Conservation (phyloP, 30 jellyfish, hydroid and myxozoan genomes). For the Hydractinia symbiolongicarpus region DNA sequence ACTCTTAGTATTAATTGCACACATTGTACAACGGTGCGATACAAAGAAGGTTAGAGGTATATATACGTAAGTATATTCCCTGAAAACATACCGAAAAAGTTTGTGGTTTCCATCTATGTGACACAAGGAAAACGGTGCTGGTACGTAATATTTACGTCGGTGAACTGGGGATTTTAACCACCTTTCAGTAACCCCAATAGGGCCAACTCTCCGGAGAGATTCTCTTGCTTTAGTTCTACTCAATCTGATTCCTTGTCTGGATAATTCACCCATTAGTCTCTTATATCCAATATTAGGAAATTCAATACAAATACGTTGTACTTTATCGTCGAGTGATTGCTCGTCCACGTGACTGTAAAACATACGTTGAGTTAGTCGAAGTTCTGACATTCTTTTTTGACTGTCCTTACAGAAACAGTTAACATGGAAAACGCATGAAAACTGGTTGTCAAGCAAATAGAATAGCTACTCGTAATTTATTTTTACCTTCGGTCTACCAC, state of each 20-base stretch:
- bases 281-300: slow-evolving; percentile 53
- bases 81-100: slow-evolving; percentile 20
- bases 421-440: neutral
- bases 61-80: neutral
- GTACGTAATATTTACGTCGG: slow-evolving; percentile 16
- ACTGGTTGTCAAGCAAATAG: neutral
- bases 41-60: too few relatives aligned
- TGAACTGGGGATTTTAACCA: slow-evolving; percentile 19
- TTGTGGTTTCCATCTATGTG: slow-evolving; percentile 39
- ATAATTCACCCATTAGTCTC: slow-evolving; percentile 46
- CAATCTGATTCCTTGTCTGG: slow-evolving; percentile 26
- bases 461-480: neutral
- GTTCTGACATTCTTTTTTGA: slow-evolving; percentile 21
- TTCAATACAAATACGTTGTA: neutral
- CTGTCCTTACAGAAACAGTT: slow-evolving; percentile 5
- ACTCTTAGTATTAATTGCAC: too few relatives aligned
- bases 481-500: slow-evolving; percentile 4
- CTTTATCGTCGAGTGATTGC: slow-evolving; percentile 3
- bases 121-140: slow-evolving; percentile 44
- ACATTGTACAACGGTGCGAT: too few relatives aligned
- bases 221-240: slow-evolving; percentile 35
- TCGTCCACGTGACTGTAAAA: neutral
- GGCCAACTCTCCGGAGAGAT: slow-evolving; percentile 50
- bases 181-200: slow-evolving; percentile 40
- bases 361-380: slow-evolving; percentile 6